phyloP scores from a whole-genome alignment of 2,888 invertebrate genomes.

The Drosophila meridionalis region DNA sequence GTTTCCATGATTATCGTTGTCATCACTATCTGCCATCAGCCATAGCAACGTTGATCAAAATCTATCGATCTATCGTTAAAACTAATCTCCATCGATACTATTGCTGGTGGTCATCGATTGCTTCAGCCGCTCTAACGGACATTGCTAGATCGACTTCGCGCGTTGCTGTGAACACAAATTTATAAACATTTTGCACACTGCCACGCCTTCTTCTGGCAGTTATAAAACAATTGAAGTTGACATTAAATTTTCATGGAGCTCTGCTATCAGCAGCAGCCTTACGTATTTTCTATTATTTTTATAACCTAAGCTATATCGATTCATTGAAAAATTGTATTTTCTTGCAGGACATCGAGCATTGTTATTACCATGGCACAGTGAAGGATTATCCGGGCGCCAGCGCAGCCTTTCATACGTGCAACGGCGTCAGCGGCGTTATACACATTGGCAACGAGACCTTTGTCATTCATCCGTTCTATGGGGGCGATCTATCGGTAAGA shows the following conservation, averaged over 20 bases:
- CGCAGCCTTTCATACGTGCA: conserved; percentile 99
- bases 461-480: conserved; percentile 98
- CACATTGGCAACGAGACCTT: conserved; percentile 99
- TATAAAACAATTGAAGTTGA: too few species aligned
- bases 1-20: too few species aligned
- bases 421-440: conserved; percentile 98
- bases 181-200: too few species aligned
- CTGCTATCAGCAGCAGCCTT: not conserved
- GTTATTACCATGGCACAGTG: conserved; percentile 99
- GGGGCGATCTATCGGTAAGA: conserved; percentile 97
- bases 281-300: not conserved
- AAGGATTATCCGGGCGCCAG: conserved; percentile 98
- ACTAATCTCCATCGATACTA: not conserved
- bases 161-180: too few species aligned
- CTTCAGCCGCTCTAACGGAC: not conserved
- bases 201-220: too few species aligned
- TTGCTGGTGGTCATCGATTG: not conserved
- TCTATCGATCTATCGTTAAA: not conserved
- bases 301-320: not conserved
- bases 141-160: too few species aligned
- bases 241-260: too few species aligned
- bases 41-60: not conserved
- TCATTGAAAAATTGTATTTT: not conserved
- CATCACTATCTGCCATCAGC: too few species aligned
- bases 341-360: conserved; percentile 96